Percentiles rank a stretch among this genome's conserved stretches.
phyloP scores from a whole-genome alignment of 2,888 invertebrate genomes.

The Mystacides longicornis region DNA sequence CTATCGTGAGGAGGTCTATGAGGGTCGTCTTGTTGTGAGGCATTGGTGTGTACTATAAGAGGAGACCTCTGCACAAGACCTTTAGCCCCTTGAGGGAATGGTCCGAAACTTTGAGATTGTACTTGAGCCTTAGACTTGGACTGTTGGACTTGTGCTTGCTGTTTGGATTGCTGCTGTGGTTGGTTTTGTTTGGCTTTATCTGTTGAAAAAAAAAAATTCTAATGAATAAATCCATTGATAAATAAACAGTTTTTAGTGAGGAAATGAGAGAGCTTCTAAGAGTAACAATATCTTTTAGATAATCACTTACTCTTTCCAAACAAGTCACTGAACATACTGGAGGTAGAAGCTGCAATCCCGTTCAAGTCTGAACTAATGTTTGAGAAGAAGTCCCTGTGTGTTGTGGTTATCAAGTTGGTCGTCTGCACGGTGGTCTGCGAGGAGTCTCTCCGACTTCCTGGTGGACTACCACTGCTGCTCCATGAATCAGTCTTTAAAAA shows the following conservation, averaged over 20 bases:
- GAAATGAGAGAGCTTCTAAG: too few species aligned
- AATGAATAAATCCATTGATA: neutral
- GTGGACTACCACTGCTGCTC: slow-evolving; percentile 28
- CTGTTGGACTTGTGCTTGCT: slow-evolving; percentile 33
- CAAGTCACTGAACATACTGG: slow-evolving; percentile 90
- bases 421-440: slow-evolving; percentile 54
- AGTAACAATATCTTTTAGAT: neutral
- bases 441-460: slow-evolving; percentile 49
- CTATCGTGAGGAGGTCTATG: slow-evolving; percentile 64
- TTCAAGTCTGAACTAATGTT: slow-evolving; percentile 89
- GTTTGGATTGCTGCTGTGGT: slow-evolving; percentile 31
- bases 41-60: slow-evolving; percentile 74
- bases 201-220: neutral
- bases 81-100: slow-evolving; percentile 70
- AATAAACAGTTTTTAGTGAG: neutral
- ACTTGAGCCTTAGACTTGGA: slow-evolving; percentile 43
- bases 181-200: slow-evolving; percentile 25
- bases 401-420: slow-evolving; percentile 56
- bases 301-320: slow-evolving; percentile 61
- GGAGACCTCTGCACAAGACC: slow-evolving; percentile 86
- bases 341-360: slow-evolving; percentile 86
- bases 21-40: slow-evolving; percentile 58
- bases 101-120: slow-evolving; percentile 58
- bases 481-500: slow-evolving; percentile 24
- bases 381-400: slow-evolving; percentile 78